Evolutionary conservation across 2,113 vertebrate species (phyloP).

Genomic region (Pachycephala philippinensis): DNA sequence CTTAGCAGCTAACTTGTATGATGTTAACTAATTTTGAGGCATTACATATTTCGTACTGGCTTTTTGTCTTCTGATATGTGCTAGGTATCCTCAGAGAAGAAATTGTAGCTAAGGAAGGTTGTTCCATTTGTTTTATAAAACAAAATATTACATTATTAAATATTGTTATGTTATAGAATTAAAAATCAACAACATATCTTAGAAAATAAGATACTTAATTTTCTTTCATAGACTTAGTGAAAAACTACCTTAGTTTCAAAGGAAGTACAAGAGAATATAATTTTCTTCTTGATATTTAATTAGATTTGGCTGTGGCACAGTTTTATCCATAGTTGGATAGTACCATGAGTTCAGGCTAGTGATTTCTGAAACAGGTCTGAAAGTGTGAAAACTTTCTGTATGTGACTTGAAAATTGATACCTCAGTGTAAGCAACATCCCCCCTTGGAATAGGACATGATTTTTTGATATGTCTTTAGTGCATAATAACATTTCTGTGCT

Average conservation of each 20-base stretch:
- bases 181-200: not conserved
- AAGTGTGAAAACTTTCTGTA: conserved; percentile 38
- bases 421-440: conserved; percentile 10
- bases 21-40: not conserved
- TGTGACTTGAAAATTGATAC: not conserved
- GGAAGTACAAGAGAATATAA: not conserved
- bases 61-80: not conserved
- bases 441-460: not conserved
- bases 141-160: not conserved
- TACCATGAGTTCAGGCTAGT: not conserved
- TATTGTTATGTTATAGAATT: not conserved
- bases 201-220: not conserved
- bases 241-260: not conserved
- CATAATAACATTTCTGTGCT: not conserved
- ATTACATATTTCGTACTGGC: not conserved
- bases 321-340: not conserved
- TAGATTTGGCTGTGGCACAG: not conserved
- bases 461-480: not conserved
- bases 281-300: not conserved
- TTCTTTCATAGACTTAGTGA: not conserved
- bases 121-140: not conserved
- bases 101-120: not conserved
- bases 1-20: not conserved
- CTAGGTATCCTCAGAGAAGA: not conserved
- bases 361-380: conserved; percentile 21